phyloP scores from a whole-genome alignment of 2,797 vertebrate species.

The Champsocephalus esox region DNA sequence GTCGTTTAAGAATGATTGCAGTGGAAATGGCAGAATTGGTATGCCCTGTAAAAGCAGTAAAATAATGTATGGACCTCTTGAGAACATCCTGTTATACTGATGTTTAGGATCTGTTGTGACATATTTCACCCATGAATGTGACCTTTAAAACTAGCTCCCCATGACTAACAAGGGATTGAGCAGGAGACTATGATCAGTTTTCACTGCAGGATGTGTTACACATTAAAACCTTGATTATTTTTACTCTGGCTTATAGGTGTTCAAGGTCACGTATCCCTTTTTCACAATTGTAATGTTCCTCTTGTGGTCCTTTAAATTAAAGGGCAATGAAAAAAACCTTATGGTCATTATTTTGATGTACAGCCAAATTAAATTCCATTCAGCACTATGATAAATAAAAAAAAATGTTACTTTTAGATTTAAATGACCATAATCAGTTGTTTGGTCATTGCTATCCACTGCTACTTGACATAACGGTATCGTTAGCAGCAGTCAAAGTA shows the following conservation, averaged over 20 bases:
- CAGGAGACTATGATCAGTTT: conserved; percentile 51
- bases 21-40: background rate
- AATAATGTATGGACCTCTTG: background rate
- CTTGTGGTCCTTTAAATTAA: conserved; percentile 13
- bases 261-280: conserved; percentile 48
- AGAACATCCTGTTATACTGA: conserved; percentile 19
- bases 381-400: conserved; percentile 5
- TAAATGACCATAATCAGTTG: background rate
- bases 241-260: conserved; percentile 7
- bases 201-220: conserved; percentile 45
- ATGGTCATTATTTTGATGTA: conserved; percentile 12
- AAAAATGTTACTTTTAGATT: conserved; percentile 11
- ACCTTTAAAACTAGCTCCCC: conserved; percentile 50
- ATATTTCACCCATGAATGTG: conserved; percentile 57
- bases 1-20: background rate
- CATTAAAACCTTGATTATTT: conserved; percentile 42
- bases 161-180: conserved; percentile 47
- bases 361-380: conserved; percentile 24
- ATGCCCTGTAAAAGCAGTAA: background rate
- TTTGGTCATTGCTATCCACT: background rate
- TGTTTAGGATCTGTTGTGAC: conserved; percentile 5
- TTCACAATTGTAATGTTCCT: conserved; percentile 18
- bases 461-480: background rate
- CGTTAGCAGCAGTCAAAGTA: background rate
- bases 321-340: conserved; percentile 12